Percentiles rank a stretch among this genome's conserved stretches.
Evolutionary conservation across 2,113 vertebrate genomes (phyloP).

Genomic region (Aegypius monachus): DNA sequence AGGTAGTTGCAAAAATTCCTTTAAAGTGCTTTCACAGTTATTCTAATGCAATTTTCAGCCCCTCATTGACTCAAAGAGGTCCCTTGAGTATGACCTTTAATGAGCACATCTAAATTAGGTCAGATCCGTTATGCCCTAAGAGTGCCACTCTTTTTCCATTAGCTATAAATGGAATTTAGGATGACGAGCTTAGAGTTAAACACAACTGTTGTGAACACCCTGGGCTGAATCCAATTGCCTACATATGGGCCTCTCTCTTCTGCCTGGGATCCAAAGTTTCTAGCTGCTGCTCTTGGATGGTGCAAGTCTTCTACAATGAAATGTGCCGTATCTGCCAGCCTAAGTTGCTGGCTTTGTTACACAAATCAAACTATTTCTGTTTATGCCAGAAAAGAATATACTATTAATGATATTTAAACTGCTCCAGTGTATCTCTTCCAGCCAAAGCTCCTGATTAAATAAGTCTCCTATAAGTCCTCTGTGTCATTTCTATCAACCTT

Average conservation of each 20-base stretch:
- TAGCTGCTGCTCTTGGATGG: background rate
- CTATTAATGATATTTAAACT: background rate
- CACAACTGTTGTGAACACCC: background rate
- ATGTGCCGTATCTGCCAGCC: background rate
- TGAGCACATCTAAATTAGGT: background rate
- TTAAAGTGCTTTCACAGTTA: background rate
- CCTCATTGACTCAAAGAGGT: background rate
- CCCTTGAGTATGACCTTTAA: background rate
- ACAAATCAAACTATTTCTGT: background rate
- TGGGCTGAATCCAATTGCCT: background rate
- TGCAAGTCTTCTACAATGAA: background rate
- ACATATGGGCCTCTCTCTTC: background rate
- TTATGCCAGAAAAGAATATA: background rate
- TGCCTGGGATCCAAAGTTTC: background rate
- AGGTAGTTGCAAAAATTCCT: background rate
- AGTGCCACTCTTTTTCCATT: background rate
- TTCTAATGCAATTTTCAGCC: background rate
- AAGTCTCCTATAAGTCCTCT: background rate
- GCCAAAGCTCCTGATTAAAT: background rate
- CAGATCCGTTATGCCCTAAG: background rate
- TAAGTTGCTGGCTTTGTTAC: background rate
- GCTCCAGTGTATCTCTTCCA: background rate
- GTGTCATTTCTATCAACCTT: background rate
- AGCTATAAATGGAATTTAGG: background rate
- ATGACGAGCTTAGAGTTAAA: background rate